Conservation (phyloP, 23 tunicate species). For the Corella eumyota region DNA sequence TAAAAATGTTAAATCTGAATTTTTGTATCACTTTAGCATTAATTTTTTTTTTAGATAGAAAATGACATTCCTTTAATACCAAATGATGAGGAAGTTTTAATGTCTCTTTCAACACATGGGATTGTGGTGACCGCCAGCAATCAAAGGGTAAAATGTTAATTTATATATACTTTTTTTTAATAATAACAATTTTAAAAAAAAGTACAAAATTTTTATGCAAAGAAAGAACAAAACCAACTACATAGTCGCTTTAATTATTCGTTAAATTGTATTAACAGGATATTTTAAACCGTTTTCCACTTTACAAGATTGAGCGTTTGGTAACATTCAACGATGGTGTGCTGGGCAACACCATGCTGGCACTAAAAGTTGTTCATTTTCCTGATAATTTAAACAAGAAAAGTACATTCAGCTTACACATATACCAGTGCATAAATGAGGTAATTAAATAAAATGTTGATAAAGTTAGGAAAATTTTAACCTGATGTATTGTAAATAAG, state of each 20-base stretch:
- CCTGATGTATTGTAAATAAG: too few species aligned
- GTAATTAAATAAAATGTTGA: constrained; percentile 7
- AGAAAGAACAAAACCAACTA: not conserved
- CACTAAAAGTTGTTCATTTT: constrained; percentile 33
- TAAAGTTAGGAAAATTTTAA: too few species aligned
- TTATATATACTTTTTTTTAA: too few species aligned
- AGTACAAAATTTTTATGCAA: not conserved
- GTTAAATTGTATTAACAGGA: constrained; percentile 7
- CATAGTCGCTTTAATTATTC: not conserved
- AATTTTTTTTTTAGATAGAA: constrained; percentile 60
- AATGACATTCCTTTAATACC: constrained; percentile 51
- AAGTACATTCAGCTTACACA: constrained; percentile 7
- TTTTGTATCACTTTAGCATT: not conserved
- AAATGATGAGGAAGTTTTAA: constrained; percentile 42
- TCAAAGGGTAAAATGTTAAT: constrained; percentile 31
- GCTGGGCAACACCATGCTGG: constrained; percentile 60
- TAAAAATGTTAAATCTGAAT: not conserved
- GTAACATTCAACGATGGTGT: constrained; percentile 71
- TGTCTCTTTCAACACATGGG: constrained; percentile 48
- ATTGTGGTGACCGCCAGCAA: constrained; percentile 12
- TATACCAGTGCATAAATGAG: constrained; percentile 59
- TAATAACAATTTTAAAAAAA: not conserved
- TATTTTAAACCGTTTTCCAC: constrained; percentile 54
- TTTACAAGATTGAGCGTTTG: constrained; percentile 54
- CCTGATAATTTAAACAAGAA: too few species aligned